Evolutionary conservation across 2,888 invertebrate genomes (phyloP), one percentile per base, ranked within the genome.

Genomic region (Gibbula magus): DNA sequence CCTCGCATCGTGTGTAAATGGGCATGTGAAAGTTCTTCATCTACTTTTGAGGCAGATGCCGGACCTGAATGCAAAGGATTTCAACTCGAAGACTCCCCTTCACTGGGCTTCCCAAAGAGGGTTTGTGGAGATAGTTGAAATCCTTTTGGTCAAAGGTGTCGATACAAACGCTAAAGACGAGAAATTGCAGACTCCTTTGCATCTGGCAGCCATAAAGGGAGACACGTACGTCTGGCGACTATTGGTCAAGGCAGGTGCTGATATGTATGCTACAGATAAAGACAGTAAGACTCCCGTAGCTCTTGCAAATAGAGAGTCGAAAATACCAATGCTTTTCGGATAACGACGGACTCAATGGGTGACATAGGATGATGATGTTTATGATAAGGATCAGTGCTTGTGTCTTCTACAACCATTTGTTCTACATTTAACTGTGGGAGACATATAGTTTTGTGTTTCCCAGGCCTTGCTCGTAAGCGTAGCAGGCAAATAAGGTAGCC

Each of bases 231-330:
- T 75, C 25, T 75, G 74, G 74, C 45, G 74, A 20, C n/a, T 75
- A 0, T 51, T 75, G 10, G 52, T 52, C 20, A 20, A 39, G 10
- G 51, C 74, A 16, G 74, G 74, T 18, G 74, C 74, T 16, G 25
- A 75, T 16, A 52, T 75, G n/a, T 75, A 52, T 29, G 51, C 4
- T 18, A 75, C 74, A 51, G 74, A 75, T 8, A 29, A 20, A 25
- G 22, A 52, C 32, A 51, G 74, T 2, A 52, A 52, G 10, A 75
- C 52, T 51, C 74, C 74, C 10, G 74, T 75, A 22, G 18, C 51
- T 7, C 74, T 75, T 7, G 74, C 74, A 51, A 75, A 75, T 51
- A 75, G 22, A n/a, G 74, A 75, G 13, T 75, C 74, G 13, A 75
- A 75, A 75, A 75, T 75, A 52, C 51, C 51, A 22, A 29, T 25